Conservation (phyloP, 2,888 invertebrate genomes). For the Lasioglossum villosulum region DNA sequence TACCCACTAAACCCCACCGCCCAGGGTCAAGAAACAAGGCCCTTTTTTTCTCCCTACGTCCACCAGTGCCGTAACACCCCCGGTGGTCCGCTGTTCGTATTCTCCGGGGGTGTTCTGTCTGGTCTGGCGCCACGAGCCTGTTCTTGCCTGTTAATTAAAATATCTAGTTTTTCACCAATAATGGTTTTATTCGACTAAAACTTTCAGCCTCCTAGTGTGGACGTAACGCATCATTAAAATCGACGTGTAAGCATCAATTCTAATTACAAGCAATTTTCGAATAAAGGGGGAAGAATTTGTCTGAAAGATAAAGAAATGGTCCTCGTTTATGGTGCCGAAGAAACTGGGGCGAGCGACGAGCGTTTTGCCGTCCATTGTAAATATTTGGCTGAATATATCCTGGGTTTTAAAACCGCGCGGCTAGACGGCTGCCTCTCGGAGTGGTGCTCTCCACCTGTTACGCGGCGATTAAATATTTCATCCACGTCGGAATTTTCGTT, state of each 20-base stretch:
- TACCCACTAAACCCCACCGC: no score
- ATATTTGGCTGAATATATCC: neutral
- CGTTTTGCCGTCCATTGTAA: neutral
- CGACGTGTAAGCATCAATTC: neutral
- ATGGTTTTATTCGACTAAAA: no score
- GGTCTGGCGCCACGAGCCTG: no score
- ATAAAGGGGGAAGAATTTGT: neutral
- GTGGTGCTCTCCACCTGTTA: slow-evolving; percentile 28
- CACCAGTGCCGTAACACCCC: no score
- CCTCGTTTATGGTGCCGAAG: neutral
- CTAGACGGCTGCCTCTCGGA: neutral
- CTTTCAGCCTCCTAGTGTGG: neutral
- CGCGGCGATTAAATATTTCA: slow-evolving; percentile 21
- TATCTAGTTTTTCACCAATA: no score
- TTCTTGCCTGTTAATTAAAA: no score
- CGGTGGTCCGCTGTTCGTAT: no score
- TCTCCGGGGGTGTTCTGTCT: no score
- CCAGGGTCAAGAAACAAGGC: no score
- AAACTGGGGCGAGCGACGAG: neutral
- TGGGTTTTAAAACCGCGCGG: neutral
- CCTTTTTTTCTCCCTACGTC: no score
- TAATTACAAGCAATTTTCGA: neutral
- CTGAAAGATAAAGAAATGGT: neutral
- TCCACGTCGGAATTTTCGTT: slow-evolving; percentile 26
- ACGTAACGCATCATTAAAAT: no score